Percentiles rank a stretch among this genome's conserved stretches.
Conservation (phyloP, 2,888 invertebrate species). For the Stenchaetothrips biformis region DNA sequence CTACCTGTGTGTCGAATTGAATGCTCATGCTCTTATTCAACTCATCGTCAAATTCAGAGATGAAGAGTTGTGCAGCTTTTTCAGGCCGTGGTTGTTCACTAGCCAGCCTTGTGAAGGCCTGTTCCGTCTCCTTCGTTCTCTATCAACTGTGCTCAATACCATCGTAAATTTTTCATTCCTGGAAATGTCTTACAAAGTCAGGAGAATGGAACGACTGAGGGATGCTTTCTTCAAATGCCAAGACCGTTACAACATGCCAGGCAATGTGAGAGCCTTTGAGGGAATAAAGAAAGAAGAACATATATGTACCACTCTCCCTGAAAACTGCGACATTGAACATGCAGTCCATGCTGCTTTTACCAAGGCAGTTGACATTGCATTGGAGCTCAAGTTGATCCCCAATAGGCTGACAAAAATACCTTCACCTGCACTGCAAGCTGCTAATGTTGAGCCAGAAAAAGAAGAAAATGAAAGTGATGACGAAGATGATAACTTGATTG, state of each 20-base stretch:
- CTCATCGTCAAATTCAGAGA: neutral
- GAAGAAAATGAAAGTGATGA: neutral
- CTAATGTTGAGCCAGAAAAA: neutral
- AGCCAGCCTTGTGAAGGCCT: neutral
- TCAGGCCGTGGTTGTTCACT: neutral
- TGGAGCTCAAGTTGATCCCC: neutral
- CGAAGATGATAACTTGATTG: neutral
- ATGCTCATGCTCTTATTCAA: neutral
- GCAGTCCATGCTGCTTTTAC: neutral
- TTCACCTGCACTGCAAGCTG: neutral
- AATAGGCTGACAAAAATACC: neutral
- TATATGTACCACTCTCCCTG: neutral
- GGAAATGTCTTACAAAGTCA: slow-evolving; percentile 31
- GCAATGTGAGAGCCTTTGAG: neutral
- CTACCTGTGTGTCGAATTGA: neutral
- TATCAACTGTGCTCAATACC: neutral
- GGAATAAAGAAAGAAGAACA: neutral
- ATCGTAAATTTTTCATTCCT: neutral
- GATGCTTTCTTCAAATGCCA: neutral
- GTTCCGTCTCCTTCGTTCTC: neutral
- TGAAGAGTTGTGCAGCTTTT: neutral
- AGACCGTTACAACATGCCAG: neutral
- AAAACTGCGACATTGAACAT: neutral
- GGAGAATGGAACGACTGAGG: slow-evolving; percentile 31
- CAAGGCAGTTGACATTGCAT: neutral